Evolutionary conservation across 2,797 vertebrate genomes (phyloP).

Genomic region (Limnodromus scolopaceus): DNA sequence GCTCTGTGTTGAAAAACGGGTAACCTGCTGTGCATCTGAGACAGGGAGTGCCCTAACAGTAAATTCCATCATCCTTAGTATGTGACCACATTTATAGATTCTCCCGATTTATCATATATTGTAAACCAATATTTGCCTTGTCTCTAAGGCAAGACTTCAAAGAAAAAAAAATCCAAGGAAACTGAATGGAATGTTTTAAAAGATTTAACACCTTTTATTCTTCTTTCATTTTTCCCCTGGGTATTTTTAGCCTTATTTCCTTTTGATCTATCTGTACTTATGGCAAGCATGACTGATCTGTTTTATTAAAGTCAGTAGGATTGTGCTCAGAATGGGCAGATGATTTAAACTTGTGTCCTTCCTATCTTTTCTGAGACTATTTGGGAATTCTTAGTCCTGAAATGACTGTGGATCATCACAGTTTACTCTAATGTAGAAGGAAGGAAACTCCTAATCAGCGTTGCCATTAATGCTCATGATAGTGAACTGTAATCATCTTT

Average conservation of each 20-base stretch:
- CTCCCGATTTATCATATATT: background rate
- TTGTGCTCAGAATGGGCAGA: background rate
- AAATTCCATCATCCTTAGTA: background rate
- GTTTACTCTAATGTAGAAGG: background rate
- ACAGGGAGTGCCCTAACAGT: background rate
- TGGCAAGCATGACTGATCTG: constrained; percentile 3
- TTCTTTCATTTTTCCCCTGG: background rate
- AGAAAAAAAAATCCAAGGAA: background rate
- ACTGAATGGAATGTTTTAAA: background rate
- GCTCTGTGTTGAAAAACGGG: background rate
- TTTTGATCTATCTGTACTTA: background rate
- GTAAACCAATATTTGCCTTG: background rate
- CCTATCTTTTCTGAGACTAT: background rate
- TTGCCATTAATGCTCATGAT: background rate
- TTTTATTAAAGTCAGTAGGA: constrained; percentile 19
- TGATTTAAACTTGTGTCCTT: constrained; percentile 26
- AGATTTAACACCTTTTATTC: background rate
- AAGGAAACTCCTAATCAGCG: background rate
- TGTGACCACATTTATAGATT: background rate
- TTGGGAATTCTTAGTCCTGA: constrained; percentile 2
- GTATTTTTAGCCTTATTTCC: background rate
- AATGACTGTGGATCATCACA: constrained; percentile 26
- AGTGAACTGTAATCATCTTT: constrained; percentile 15
- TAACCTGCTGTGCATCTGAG: background rate
- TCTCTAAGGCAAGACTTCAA: background rate